phyloP scores from a whole-genome alignment of 2,113 vertebrate species.

The Prinia subflava region DNA sequence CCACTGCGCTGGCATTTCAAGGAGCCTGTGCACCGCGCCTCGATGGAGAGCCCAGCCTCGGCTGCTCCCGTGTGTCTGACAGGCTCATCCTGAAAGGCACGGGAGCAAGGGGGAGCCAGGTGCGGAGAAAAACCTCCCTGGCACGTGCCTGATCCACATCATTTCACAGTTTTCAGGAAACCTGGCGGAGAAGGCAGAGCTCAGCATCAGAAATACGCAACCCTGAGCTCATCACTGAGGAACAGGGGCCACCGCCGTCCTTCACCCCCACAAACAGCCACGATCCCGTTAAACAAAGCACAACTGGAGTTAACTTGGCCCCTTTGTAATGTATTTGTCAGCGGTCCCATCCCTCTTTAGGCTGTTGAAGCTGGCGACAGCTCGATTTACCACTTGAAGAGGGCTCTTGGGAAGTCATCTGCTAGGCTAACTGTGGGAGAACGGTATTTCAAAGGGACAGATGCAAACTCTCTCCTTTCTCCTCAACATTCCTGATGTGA shows the following conservation, averaged over 20 bases:
- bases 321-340: neutral
- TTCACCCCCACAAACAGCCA: neutral
- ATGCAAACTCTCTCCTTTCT: neutral
- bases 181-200: neutral
- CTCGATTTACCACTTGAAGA: neutral
- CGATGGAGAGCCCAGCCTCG: neutral
- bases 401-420: neutral
- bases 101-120: neutral
- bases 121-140: neutral
- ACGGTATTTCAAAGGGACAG: neutral
- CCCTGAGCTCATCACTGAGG: neutral
- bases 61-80: neutral
- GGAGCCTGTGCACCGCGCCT: neutral
- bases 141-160: neutral
- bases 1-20: neutral
- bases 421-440: neutral
- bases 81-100: neutral
- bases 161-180: neutral
- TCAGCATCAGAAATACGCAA: neutral
- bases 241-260: neutral
- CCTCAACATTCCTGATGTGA: neutral
- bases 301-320: neutral
- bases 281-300: neutral
- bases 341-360: neutral
- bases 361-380: neutral